Conservation (phyloP, 2,888 invertebrate genomes). For the Catocala nupta region DNA sequence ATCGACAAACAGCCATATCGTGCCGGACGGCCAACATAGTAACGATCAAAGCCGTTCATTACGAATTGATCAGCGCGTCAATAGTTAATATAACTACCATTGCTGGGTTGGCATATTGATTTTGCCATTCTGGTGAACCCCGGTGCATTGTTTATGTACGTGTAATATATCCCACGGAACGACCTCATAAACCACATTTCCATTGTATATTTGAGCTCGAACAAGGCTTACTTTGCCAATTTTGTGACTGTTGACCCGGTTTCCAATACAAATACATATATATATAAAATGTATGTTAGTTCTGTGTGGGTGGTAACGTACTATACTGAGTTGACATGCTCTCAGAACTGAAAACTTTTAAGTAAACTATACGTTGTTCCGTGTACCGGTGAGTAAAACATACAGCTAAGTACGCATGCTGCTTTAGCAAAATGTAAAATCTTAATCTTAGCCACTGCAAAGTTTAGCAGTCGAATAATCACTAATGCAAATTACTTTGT, state of each 20-base stretch:
- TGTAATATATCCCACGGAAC: slow-evolving; percentile 43
- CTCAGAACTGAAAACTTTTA: slow-evolving; percentile 12
- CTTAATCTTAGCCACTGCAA: slow-evolving; percentile 18
- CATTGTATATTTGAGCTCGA: slow-evolving; percentile 46
- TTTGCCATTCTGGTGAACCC: slow-evolving; percentile 58
- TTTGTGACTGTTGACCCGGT: slow-evolving; percentile 50
- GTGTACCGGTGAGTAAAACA: slow-evolving; percentile 18
- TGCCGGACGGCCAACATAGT: slow-evolving; percentile 36
- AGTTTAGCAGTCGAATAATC: slow-evolving; percentile 36
- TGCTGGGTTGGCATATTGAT: slow-evolving; percentile 68
- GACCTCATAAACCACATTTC: slow-evolving; percentile 37
- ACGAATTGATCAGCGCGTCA: slow-evolving; percentile 50
- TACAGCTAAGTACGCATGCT: slow-evolving; percentile 11
- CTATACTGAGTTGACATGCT: slow-evolving; percentile 19
- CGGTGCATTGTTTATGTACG: slow-evolving; percentile 51
- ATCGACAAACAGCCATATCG: slow-evolving; percentile 28
- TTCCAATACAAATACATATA: slow-evolving; percentile 41
- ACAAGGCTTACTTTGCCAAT: slow-evolving; percentile 46
- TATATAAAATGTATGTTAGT: slow-evolving; percentile 38
- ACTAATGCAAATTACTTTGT: slow-evolving; percentile 36
- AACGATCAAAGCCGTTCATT: slow-evolving; percentile 36
- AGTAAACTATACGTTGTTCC: slow-evolving; percentile 2
- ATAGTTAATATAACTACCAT: slow-evolving; percentile 59
- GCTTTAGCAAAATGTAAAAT: slow-evolving; percentile 19
- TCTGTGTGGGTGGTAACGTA: slow-evolving; percentile 22